Conservation (phyloP, 2,797 vertebrate genomes). For the Hypotaenidia philippensis region DNA sequence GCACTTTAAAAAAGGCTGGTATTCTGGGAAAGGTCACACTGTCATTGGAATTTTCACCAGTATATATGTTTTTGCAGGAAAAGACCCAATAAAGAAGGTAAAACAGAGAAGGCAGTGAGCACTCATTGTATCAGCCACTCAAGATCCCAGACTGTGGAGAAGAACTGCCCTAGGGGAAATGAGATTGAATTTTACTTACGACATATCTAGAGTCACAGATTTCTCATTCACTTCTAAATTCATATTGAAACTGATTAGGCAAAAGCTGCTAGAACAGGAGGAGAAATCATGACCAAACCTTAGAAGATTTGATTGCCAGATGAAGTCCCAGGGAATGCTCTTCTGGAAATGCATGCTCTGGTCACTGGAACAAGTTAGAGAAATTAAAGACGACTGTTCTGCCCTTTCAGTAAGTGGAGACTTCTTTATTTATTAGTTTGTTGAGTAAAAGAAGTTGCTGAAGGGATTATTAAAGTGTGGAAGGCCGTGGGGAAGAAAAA, state of each 20-base stretch:
- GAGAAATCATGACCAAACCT: neutral
- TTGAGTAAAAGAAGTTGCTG: neutral
- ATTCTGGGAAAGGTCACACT: neutral
- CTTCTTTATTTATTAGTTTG: neutral
- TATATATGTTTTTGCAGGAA: neutral
- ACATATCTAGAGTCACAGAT: neutral
- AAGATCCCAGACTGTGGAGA: neutral
- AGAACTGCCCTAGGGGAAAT: neutral
- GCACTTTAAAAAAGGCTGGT: neutral
- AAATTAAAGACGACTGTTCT: neutral
- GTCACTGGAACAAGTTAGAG: neutral
- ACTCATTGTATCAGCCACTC: neutral
- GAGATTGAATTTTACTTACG: constrained; percentile 9
- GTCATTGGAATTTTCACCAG: neutral
- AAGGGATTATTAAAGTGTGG: neutral
- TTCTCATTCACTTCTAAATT: constrained; percentile 22
- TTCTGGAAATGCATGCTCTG: neutral
- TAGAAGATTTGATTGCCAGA: neutral
- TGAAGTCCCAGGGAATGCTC: neutral
- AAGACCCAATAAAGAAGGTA: neutral
- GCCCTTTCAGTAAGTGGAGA: neutral
- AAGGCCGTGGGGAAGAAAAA: neutral
- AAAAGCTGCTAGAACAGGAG: neutral
- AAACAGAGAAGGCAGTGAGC: neutral
- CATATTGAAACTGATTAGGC: neutral